Base-by-base conservation (phyloP, 1,140 invertebrate species). In the Ips typographus region DNA sequence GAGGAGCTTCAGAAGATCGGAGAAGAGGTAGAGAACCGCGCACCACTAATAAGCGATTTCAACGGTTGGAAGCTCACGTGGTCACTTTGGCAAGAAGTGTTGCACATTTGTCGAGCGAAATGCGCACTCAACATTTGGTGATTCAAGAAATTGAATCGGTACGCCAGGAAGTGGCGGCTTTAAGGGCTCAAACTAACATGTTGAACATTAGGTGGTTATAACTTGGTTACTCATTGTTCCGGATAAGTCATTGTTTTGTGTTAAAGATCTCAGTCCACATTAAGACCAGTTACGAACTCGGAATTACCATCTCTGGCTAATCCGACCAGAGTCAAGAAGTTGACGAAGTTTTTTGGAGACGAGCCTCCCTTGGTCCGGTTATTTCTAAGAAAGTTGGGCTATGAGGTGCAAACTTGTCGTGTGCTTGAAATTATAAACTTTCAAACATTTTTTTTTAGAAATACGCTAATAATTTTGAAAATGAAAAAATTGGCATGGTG, bases 331-430 rank as follows among this genome's bases (percentile, higher is more conserved):
- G 91, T 94, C 0, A 92, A 91, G 77, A 90, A 92, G 72, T 84
- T 94, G 51, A 93, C 88, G 43, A 95, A 95, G 82, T 96, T 96
- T 86, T 97, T 96, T 83, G 94, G 94, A 6, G 92, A 94, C 79
- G 94, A 97, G 78, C 94, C 94, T 40, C 94, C 94, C 6, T 85
- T 96, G 47, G 87, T 97, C 78, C 86, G 93, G 79, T 85, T 96
- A 38, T 96, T 96, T 82, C 85, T 97, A 51, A 91, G 94, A 81
- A 94, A 94, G 84, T 85, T 97, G 68, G 94, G 94, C 72, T 97
- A 96, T 84, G 94, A 96, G 89, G 94, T 95, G 39, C 8, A 42
- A 40, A 59, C 8, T 42, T 59, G n/a, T 41, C 40, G 8, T 7
- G 40, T 40, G 4, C 7, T 36, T n/a, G 22, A 22, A 22, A 22